These are phyloP conservation scores for Dastarcus helophoroides DNA, from an alignment of 2,888 invertebrate genomes.

Conservation along the genomic window DNA sequence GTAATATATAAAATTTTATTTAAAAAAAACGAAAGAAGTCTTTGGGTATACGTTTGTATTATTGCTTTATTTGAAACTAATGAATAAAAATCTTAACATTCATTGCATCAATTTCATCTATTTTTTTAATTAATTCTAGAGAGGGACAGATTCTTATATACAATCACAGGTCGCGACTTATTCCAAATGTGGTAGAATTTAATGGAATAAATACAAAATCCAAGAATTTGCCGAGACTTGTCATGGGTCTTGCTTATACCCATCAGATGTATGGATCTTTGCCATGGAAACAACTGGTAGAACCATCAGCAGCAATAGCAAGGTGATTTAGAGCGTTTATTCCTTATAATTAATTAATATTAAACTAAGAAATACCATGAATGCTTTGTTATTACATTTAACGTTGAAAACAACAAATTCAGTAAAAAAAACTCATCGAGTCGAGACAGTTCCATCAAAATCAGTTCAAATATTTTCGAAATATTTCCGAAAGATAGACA, in stretches of 20 bases:
- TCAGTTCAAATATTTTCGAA: no score
- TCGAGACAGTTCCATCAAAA: conserved; percentile 1
- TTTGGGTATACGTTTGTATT: no score
- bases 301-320: conserved; percentile 47
- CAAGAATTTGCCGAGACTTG: conserved; percentile 43
- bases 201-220: conserved; percentile 29
- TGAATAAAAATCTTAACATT: no score
- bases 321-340: conserved; percentile 27
- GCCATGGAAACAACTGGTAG: conserved; percentile 47
- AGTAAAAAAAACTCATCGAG: no score
- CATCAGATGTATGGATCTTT: conserved; percentile 45
- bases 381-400: no score
- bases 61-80: no score
- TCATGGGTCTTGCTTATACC: conserved; percentile 46
- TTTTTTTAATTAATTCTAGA: conserved; percentile 40
- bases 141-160: conserved; percentile 64
- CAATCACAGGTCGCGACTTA: conserved; percentile 48
- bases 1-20: no score
- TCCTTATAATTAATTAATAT: not conserved
- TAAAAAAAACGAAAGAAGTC: no score
- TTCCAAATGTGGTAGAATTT: conserved; percentile 49
- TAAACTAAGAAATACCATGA: no score
- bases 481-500: no score
- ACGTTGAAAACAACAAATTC: no score
- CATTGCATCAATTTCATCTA: no score